Evolutionary conservation across 1,140 invertebrate genomes (phyloP), one percentile per base, ranked within the genome.

Genomic region (Lasaia peninsularis): DNA sequence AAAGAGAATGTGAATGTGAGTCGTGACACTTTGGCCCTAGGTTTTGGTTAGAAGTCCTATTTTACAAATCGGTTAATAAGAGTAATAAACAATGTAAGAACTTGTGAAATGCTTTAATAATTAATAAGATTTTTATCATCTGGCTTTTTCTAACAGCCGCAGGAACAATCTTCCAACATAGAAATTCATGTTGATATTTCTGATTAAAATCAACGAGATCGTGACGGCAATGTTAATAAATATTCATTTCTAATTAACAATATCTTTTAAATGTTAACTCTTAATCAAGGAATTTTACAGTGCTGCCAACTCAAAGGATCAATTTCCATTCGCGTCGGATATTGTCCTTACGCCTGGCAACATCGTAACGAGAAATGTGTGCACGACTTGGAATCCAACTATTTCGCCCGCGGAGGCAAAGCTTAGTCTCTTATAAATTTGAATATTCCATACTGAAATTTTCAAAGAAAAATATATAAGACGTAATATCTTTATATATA

Each of bases 311-410:
- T 73, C 67, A 73, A 75, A 75, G 72, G 62, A 53, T 35, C 8
- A 52, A 49, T 70, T 67, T 73, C 67, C 8, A 52, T 53, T 14
- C 76, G 65, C 74, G 74, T 76, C 73, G 69, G 65, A 77, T 79
- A 72, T 79, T 77, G 63, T 79, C 77, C 75, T 77, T 63, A 75
- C 76, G 76, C 59, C 58, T 75, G 76, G 70, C 69, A 71, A 67
- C 72, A 69, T 33, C 65, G 40, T 76, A 77, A 79, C 68, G 67
- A 75, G 69, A 73, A 73, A 72, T 69, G 74, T 74, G 69, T 66
- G 66, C 37, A 20, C 40, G 40, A 21, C 40, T 44, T 20, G 16
- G 20, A 40, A 44, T 44, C 40, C 40, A 44, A 44, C 40, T 44
- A 44, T 44, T 44, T 21, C 20, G 20, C 18, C 40, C 18, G 11